Conservation (phyloP, 2,113 vertebrate genomes). For the Alosa alosa region DNA sequence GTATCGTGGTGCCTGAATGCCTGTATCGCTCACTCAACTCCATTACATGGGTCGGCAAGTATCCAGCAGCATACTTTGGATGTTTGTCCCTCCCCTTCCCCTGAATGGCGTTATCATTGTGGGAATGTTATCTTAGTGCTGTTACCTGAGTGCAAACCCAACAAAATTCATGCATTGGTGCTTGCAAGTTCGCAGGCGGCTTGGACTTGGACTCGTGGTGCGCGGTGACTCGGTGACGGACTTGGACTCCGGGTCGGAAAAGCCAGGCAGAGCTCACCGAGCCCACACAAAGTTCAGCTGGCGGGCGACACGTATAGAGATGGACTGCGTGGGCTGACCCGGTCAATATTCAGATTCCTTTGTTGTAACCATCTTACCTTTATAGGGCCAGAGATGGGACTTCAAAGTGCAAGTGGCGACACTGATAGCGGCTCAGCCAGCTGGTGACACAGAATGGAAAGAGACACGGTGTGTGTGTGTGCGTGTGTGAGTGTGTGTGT, state of each 20-base stretch:
- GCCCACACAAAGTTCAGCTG: not conserved
- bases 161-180: too few relatives aligned
- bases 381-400: conserved; percentile 40
- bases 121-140: not conserved
- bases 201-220: not conserved
- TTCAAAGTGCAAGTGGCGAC: conserved; percentile 42
- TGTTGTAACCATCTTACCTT: conserved; percentile 45
- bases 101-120: not conserved
- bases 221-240: not conserved
- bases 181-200: too few relatives aligned
- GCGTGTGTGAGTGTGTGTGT: not conserved
- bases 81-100: not conserved
- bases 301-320: conserved; percentile 15
- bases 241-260: conserved; percentile 1
- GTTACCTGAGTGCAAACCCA: not conserved
- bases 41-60: not conserved
- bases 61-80: not conserved
- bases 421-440: conserved; percentile 41
- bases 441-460: conserved; percentile 36
- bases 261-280: not conserved
- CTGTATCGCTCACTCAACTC: not conserved
- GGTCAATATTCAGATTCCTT: conserved; percentile 42
- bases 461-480: not conserved
- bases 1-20: not conserved
- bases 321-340: conserved; percentile 27